Percentiles rank a stretch among this genome's conserved stretches.
These are phyloP conservation scores for Pedionomus torquatus DNA, from an alignment of 2,113 vertebrate species.

Conservation along the genomic window DNA sequence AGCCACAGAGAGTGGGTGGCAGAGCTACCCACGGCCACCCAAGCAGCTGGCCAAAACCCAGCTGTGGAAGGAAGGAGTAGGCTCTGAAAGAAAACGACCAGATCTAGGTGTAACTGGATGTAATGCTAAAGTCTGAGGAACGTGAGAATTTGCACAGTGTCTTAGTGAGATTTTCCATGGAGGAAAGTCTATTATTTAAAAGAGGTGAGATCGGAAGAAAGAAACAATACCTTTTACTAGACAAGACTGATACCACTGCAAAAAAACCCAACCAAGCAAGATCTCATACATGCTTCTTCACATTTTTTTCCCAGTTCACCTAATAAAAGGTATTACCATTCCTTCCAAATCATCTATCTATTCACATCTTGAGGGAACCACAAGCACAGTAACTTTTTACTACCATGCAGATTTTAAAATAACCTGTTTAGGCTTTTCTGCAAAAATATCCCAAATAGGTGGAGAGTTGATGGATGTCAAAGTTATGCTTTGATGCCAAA, in stretches of 20 bases:
- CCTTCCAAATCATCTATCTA: not conserved
- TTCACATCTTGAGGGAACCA: not conserved
- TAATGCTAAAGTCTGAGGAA: not conserved
- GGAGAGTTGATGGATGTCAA: not conserved
- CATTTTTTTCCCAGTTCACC: not conserved
- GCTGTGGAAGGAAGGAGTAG: not conserved
- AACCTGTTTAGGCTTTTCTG: not conserved
- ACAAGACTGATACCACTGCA: not conserved
- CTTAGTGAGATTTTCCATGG: not conserved
- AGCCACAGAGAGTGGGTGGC: not conserved
- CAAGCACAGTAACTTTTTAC: not conserved
- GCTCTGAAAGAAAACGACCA: not conserved
- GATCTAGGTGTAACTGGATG: rapidly evolving
- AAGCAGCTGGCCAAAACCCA: not conserved
- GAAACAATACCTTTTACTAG: not conserved
- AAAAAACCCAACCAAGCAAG: not conserved
- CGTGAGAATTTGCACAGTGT: not conserved
- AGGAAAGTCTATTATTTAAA: not conserved
- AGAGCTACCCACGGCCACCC: not conserved
- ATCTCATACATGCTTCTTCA: not conserved
- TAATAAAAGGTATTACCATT: not conserved
- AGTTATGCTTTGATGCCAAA: not conserved
- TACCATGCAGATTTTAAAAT: not conserved
- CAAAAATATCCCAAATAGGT: not conserved
- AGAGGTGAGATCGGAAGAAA: not conserved